These are phyloP conservation scores for Myotis davidii DNA, from an alignment of 2,113 vertebrate species.

Conservation along the genomic window DNA sequence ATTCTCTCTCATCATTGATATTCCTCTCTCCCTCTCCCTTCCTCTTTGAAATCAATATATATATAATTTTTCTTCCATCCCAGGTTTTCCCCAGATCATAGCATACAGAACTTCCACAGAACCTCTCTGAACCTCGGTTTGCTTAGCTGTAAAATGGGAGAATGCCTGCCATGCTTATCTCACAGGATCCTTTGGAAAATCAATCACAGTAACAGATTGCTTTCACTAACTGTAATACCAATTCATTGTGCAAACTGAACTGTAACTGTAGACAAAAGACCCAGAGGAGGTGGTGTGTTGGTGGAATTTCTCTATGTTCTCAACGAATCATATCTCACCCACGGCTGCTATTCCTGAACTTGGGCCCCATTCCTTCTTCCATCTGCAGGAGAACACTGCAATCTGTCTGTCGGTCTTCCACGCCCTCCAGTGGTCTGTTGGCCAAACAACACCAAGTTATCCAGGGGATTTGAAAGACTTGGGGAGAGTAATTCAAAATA, in stretches of 20 bases:
- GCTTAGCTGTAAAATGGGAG: neutral
- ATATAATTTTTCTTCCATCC: no score
- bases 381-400: rapidly evolving
- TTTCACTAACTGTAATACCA: neutral
- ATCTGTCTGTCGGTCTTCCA: neutral
- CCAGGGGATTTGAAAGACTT: neutral
- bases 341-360: neutral
- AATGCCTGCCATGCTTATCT: neutral
- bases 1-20: no score
- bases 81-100: neutral
- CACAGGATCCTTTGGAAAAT: neutral
- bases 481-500: constrained; percentile 12
- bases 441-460: neutral
- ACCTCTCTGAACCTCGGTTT: neutral
- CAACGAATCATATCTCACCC: neutral
- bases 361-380: neutral
- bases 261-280: neutral
- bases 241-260: neutral
- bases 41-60: no score
- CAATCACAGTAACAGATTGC: neutral
- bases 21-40: no score
- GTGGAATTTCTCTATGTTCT: neutral
- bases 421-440: constrained; percentile 79
- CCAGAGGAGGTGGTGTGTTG: neutral
- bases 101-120: neutral